Conservation (phyloP, 2,113 vertebrate genomes). For the Urocitellus parryii region DNA sequence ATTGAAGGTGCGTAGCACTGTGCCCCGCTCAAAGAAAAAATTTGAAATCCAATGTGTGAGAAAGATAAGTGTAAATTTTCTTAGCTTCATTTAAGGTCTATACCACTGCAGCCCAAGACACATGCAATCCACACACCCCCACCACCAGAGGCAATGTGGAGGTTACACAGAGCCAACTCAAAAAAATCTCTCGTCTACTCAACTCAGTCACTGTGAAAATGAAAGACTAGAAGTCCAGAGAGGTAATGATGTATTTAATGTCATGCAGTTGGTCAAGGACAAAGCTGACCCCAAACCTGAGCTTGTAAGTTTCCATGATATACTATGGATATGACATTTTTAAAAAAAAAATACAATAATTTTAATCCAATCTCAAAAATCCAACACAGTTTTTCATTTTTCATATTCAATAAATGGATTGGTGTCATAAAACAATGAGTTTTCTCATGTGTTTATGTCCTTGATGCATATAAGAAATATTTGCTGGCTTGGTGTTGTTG, state of each 20-base stretch:
- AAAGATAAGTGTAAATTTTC: not conserved
- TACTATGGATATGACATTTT: not conserved
- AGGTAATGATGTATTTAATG: not conserved
- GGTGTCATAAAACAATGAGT: not conserved
- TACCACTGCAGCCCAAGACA: not conserved
- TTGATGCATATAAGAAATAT: not conserved
- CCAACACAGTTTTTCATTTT: not conserved
- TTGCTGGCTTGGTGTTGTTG: not conserved
- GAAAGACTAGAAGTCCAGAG: not conserved
- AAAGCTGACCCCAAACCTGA: not conserved
- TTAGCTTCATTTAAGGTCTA: not conserved
- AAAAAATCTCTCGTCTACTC: not conserved
- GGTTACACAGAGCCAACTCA: not conserved
- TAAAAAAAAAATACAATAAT: not conserved
- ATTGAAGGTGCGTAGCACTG: not conserved
- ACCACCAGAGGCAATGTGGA: not conserved
- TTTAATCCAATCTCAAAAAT: conserved; percentile 13
- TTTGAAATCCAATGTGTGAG: not conserved
- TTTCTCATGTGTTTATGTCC: not conserved
- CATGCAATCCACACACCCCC: not conserved
- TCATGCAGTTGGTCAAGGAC: not conserved
- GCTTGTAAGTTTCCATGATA: not conserved
- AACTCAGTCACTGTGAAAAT: not conserved
- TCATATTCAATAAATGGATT: not conserved
- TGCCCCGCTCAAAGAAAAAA: not conserved